Conservation (phyloP, 2,113 vertebrate species). For the Cisticola juncidis region DNA sequence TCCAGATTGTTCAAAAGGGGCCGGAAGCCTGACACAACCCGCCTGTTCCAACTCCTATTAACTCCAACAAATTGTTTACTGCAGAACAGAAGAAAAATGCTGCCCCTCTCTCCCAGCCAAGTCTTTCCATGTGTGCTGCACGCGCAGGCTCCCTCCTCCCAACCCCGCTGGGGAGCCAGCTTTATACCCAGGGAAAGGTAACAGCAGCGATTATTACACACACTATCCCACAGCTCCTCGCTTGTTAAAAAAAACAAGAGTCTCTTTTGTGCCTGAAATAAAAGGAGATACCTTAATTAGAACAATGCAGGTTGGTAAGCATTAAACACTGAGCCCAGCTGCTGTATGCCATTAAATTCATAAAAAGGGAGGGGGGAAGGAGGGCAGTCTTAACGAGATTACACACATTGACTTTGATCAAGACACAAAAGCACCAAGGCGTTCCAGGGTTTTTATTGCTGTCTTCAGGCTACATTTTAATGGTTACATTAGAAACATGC, state of each 20-base stretch:
- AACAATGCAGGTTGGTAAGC: constrained; percentile 77
- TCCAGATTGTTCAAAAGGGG: constrained; percentile 51
- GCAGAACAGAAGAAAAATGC: constrained; percentile 55
- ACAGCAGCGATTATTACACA: constrained; percentile 63
- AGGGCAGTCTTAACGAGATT: constrained; percentile 88
- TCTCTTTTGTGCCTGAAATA: constrained; percentile 72
- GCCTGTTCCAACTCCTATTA: constrained; percentile 53
- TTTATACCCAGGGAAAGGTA: constrained; percentile 64
- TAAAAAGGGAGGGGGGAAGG: constrained; percentile 69
- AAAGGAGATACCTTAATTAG: constrained; percentile 85
- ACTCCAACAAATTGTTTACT: constrained; percentile 73
- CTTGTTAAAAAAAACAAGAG: constrained; percentile 67
- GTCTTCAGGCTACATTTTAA: constrained; percentile 93
- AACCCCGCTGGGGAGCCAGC: constrained; percentile 20
- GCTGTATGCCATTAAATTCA: constrained; percentile 79
- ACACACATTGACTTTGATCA: constrained; percentile 91
- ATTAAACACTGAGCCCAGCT: constrained; percentile 79
- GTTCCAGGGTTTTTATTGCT: constrained; percentile 88
- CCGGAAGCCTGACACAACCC: constrained; percentile 16
- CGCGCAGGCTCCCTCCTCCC: constrained; percentile 25
- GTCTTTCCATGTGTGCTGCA: constrained; percentile 60
- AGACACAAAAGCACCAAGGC: constrained; percentile 84
- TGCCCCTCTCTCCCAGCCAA: constrained; percentile 30
- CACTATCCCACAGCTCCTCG: constrained; percentile 66
- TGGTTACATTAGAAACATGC: constrained; percentile 85